A percentile compares a stretch with the other conserved stretches of the same genome.
These are phyloP conservation scores for Centropyge bicolor DNA, from an alignment of 2,797 vertebrate genomes.

Conservation along the genomic window DNA sequence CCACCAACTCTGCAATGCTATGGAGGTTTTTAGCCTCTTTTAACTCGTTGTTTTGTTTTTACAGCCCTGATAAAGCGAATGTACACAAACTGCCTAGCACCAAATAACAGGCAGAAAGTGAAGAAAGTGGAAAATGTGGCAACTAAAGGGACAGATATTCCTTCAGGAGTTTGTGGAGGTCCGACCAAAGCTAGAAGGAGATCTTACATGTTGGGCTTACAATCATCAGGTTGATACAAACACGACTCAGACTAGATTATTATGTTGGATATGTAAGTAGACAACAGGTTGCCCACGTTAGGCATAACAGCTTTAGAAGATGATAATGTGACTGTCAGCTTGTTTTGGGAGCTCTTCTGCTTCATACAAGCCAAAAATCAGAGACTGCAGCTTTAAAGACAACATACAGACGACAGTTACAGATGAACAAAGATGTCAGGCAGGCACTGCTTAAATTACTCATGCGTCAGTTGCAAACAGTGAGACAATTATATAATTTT, in stretches of 20 bases:
- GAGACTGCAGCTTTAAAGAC: background rate
- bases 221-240: background rate
- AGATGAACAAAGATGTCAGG: conserved; percentile 16
- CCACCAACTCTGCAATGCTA: background rate
- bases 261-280: background rate
- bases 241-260: background rate
- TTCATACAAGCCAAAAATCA: background rate
- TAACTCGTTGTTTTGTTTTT: background rate
- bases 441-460: background rate
- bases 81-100: background rate
- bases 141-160: background rate
- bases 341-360: background rate
- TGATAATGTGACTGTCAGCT: conserved; percentile 6
- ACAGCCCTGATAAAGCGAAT: background rate
- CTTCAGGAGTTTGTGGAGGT: background rate
- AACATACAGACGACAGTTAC: conserved; percentile 11
- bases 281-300: background rate
- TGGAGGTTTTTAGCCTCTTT: background rate
- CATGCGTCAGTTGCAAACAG: conserved; percentile 32
- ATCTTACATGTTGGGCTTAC: background rate
- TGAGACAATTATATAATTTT: background rate
- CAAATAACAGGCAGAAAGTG: background rate
- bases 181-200: background rate
- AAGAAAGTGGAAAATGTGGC: background rate
- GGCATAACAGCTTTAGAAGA: background rate